Evolutionary conservation across 2,113 vertebrate species (phyloP), one percentile per base, ranked within the genome.

Genomic region (Alligator mississippiensis): DNA sequence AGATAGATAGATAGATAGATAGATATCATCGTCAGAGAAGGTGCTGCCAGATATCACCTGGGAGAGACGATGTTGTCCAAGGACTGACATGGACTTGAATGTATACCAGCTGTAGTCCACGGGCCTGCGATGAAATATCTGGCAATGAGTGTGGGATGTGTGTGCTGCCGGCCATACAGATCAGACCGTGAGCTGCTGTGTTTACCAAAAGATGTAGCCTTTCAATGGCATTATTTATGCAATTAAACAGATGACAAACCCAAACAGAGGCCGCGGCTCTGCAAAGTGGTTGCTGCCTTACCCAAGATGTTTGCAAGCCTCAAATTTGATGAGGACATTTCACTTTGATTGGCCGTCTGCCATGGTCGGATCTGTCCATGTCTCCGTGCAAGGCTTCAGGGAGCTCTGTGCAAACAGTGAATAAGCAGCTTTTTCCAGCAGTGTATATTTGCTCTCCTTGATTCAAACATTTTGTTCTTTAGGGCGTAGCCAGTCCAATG

Each of bases 231-330:
- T 70, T 30, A 54, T 38, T 70, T 88, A 61, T 80, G 58, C 18
- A 70, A 57, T 80, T 84, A 85, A 63, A 54, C 25, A 77, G 88
- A 57, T 24, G 34, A 96, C 90, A 93, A 95, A 92, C 47, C 77
- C 82, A 86, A 93, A 89, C 38, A 81, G 89, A 82, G 34, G 34
- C 47, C 30, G 85, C 87, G 59, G 72, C 85, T 76, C 38, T 76
- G 68, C 3, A 24, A 34, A 55, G 79, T 84, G 84, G 87, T 87
- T 93, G 90, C 80, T 86, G 84, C 77, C 91, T 84, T 57, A 82
- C 80, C 28, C 82, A 79, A 47, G 12, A 58, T 81, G 24, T 79
- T 88, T 92, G 80, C 58, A 94, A 93, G 90, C n/a, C 76, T 57
- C 89, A 87, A 75, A 58, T 76, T 66, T 61, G 6, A 78, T 77